Base-by-base conservation (phyloP, 2,113 vertebrate species). In the Istiophorus platypterus region DNA sequence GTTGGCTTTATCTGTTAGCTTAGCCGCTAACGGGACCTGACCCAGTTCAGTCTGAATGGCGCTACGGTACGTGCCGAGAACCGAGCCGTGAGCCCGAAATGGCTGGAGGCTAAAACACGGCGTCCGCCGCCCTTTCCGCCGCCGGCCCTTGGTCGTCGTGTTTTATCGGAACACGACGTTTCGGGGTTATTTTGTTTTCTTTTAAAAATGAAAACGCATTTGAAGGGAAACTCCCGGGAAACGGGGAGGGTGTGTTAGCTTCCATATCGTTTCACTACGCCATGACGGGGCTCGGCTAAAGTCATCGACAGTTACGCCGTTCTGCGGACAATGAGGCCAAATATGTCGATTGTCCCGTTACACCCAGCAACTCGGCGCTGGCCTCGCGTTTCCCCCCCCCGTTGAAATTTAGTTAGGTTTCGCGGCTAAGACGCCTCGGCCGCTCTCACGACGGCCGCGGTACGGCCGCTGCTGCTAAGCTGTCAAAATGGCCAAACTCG, bases 401-500 rank as follows among this genome's bases (percentile, higher is more conserved):
- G n/a, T n/a, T n/a, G 63, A 18, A 18, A 4, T 11, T 20, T 42
- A 34, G 1, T 4, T 31, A 63, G 42, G 42, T 29, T 5, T 22
- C 5, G 63, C 14, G 67, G 63, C 78, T 79, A 77, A 74, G 42
- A 74, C 56, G 39, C 72, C n/a, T 31, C 26, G 54, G 71, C 34
- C 20, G 52, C n/a, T 31, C 39, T 82, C 47, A 31, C 65, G 72
- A 85, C 82, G 85, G 51, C 34, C 51, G 65, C 20, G 18, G 45
- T 61, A 13, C 67, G 64, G 73, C 72, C 63, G n/a, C 72, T 65
- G n/a, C 71, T 5, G 82, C 82, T 89, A 89, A 90, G 84, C 85
- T 93, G 91, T 91, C 91, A 90, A 93, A 91, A 92, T 91, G 92
- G 92, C 91, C 85, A 80, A 72, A 84, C 77, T 61, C 41, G 78